phyloP scores from a whole-genome alignment of 2,797 vertebrate genomes.

The Peromyscus nudipes region DNA sequence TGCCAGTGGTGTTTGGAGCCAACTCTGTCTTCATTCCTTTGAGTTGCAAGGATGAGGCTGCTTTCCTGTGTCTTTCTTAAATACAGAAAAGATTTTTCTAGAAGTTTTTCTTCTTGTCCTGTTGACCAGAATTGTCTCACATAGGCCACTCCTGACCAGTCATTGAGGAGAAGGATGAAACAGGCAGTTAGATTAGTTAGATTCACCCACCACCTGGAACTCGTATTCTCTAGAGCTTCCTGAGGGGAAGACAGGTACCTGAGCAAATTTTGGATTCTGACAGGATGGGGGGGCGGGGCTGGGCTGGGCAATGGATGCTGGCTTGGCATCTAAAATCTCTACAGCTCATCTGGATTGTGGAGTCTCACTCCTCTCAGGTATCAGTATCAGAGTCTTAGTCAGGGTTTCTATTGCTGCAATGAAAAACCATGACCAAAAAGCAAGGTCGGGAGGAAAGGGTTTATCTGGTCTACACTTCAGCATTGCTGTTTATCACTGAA shows the following conservation, averaged over 20 bases:
- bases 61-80: not conserved
- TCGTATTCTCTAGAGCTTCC: not conserved
- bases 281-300: not conserved
- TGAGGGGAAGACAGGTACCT: not conserved
- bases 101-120: slow-evolving; percentile 21
- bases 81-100: not conserved
- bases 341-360: not conserved
- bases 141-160: not conserved
- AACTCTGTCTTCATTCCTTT: not conserved
- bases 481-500: not conserved
- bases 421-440: not conserved
- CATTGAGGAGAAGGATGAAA: not conserved
- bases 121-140: not conserved
- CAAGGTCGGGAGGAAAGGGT: not conserved
- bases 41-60: not conserved
- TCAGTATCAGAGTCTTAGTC: not conserved
- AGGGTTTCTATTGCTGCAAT: not conserved
- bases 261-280: not conserved
- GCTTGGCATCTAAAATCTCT: not conserved
- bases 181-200: not conserved
- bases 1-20: not conserved
- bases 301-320: not conserved
- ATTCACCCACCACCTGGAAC: not conserved
- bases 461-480: not conserved
- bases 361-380: not conserved